Evolutionary conservation across 2,888 invertebrate genomes (phyloP), one percentile per base, ranked within the genome.

Genomic region (Diarsia mendica): DNA sequence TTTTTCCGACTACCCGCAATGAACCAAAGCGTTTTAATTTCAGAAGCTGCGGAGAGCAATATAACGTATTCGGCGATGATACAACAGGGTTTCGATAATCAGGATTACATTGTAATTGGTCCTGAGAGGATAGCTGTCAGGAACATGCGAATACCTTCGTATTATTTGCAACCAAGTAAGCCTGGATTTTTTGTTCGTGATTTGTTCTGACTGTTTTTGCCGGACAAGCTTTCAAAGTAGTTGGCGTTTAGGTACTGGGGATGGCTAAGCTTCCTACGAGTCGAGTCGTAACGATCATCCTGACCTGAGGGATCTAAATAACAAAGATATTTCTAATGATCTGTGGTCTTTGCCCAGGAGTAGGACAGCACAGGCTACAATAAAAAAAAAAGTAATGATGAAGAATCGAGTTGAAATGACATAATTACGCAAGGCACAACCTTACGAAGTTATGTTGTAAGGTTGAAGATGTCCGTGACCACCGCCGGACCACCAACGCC

Each of bases 1-100:
- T 67, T 65, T 39, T 80, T 79, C 48, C n/a, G 0, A 70, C 60
- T 63, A 74, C 58, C 70, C 67, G 44, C 55, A 61, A 67, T 65
- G 60, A 83, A 77, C 46, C 44, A 64, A 48, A 15, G 5, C 51
- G 77, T 84, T 87, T 83, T 82, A 72, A 86, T 94, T 93, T 76
- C 93, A 96, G 96, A 92, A 67, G 91, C 93, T n/a, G 93, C 92
- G 0, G 94, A 95, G 85, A 95, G 91, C 83, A 96, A 96, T 82
- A 89, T 96, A 53, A 95, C 95, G 1, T 96, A 96, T 77, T 80
- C 89, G 0, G 94, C 94, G 93, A 84, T 86, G 18, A 93, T 93
- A 49, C 88, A 90, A 68, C 88, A 91, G 53, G 94, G 93, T 48
- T 88, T 90, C 66, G 94, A 95, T 87, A 93, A 93, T 77, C 94